A percentile compares a stretch with the other conserved stretches of the same genome.
These are phyloP conservation scores for Neopelma chrysocephalum DNA, from an alignment of 2,797 vertebrate species.

Conservation along the genomic window DNA sequence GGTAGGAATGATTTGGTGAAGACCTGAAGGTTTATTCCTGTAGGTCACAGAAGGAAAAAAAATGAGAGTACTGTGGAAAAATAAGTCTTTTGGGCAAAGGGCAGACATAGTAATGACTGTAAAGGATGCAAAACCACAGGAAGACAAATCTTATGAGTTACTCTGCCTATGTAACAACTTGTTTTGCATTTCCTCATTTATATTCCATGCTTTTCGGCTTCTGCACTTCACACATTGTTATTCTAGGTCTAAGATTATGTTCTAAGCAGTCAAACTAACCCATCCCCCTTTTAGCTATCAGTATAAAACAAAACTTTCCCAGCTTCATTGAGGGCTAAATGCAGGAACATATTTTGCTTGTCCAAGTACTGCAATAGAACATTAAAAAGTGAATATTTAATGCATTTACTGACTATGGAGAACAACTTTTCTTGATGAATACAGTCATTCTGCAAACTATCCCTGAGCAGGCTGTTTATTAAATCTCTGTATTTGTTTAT, in stretches of 20 bases:
- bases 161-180: neutral
- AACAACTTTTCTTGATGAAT: neutral
- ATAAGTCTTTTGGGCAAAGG: neutral
- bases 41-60: neutral
- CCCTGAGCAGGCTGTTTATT: neutral
- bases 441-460: neutral
- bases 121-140: neutral
- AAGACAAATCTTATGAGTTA: neutral
- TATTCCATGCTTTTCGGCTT: neutral
- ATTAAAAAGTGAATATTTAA: neutral
- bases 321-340: neutral
- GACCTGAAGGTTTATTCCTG: neutral
- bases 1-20: neutral
- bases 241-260: neutral
- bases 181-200: neutral
- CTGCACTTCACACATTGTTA: neutral
- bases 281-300: neutral
- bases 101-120: neutral
- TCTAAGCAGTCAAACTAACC: neutral
- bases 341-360: neutral
- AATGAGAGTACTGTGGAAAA: neutral
- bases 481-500: neutral
- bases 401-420: neutral
- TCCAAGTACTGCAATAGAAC: neutral
- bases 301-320: neutral